phyloP scores from a whole-genome alignment of 2,113 vertebrate genomes.

The Ranitomeya variabilis region DNA sequence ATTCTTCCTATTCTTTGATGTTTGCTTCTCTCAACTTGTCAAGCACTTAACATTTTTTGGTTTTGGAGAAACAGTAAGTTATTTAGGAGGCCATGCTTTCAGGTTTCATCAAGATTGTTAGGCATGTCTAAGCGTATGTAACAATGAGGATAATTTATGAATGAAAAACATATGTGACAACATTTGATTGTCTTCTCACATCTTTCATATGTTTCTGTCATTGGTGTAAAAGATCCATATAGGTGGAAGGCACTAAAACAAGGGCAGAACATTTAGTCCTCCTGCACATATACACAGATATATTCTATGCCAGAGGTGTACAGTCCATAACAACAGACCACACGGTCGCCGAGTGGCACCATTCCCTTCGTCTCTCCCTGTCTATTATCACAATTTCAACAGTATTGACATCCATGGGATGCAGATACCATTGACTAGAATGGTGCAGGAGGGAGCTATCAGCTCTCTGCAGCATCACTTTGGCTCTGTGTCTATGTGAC shows the following conservation, averaged over 20 bases:
- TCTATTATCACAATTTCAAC: too few relatives aligned
- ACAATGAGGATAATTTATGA: background rate
- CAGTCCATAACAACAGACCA: too few relatives aligned
- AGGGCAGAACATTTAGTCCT: background rate
- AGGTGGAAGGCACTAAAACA: background rate
- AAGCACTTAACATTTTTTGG: background rate
- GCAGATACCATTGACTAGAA: too few relatives aligned
- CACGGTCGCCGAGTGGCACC: too few relatives aligned
- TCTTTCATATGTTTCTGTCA: background rate
- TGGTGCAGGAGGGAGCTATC: too few relatives aligned
- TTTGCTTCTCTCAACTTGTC: background rate
- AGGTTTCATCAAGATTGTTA: background rate
- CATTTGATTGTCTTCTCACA: background rate
- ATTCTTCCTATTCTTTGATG: constrained; percentile 5
- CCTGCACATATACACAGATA: too few relatives aligned
- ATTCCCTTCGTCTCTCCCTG: too few relatives aligned
- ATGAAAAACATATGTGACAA: background rate
- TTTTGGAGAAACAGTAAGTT: background rate
- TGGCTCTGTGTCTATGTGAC: too few relatives aligned
- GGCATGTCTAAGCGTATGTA: background rate
- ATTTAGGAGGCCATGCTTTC: background rate
- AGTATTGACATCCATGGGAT: too few relatives aligned
- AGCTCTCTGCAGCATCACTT: too few relatives aligned
- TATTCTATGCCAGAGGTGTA: too few relatives aligned
- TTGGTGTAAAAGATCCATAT: background rate